Evolutionary conservation across 2,888 invertebrate genomes (phyloP), one percentile per base, ranked within the genome.

Genomic region (Microctonus brassicae): DNA sequence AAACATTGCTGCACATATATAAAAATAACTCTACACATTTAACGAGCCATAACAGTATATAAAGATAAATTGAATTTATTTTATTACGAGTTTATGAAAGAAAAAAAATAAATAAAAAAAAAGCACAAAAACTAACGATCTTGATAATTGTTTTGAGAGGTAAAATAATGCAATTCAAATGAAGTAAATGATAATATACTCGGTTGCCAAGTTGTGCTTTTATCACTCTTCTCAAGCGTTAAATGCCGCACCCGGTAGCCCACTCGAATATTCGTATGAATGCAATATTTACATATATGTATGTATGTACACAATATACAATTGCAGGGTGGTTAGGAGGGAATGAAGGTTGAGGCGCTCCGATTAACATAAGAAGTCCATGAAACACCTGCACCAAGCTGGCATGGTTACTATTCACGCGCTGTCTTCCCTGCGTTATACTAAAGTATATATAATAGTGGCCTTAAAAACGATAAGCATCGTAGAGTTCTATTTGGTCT

Each of bases 351-450:
- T 75, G 76, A 75, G 76, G 74, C 71, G 66, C 73, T 80, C 80
- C 80, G 85, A 86, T 86, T 85, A 85, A 85, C 84, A 84, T 83
- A 81, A 78, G 81, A 81, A 81, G 60, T 77, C 78, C 77, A 79
- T 79, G 82, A 82, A 83, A 83, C 85, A 85, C 86, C 85, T 86
- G 86, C 84, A 78, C 75, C 77, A 77, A 62, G 67, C 71, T 29
- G 68, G 52, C 66, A 72, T 72, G 73, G 64, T 76, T 74, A 39
- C 69, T 72, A 73, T 76, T 77, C 78, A 75, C 75, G 65, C 66
- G 71, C 62, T 52, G 36, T 64, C 57, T 73, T 68, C 42, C 63
- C 69, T 65, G 53, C n/a, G 58, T 42, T 61, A 60, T 61, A 60
- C 58, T 62, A 55, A 73, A n/a, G n/a, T n/a, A n/a, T n/a, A n/a